Base-by-base conservation (phyloP, 2,797 vertebrate species). In the Halcyon smyrnensis region DNA sequence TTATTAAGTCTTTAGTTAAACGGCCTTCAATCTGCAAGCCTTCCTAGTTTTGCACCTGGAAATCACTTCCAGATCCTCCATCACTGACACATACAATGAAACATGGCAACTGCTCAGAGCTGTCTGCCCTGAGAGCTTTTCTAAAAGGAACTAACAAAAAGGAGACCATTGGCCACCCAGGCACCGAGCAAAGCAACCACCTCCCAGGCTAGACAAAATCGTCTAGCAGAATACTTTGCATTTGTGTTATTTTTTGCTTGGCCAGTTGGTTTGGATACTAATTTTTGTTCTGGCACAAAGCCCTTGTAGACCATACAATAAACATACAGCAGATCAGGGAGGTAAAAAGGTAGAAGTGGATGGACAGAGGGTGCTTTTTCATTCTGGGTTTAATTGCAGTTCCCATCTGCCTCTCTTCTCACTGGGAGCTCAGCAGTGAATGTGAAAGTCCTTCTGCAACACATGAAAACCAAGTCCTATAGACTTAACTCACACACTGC, bases 31-130 rank as follows among this genome's bases (percentile, higher is more conserved):
- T n/a, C 28, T 77, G 50, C 30, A 94, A 77, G 15, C 9, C 14
- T 76, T 91, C 25, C 41, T 28, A 64, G 23, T 65, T 53, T n/a
- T 4, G 6, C 11, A 12, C 36, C 21, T 56, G 48, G 69, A 83
- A 94, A 86, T 75, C 46, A 8, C 34, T 95, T 93, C 53, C 50
- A 71, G 19, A 30, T 84, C 45, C 43, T 87, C 67, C 77, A 34
- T 63, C 39, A 41, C 51, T 57, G 25, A 37, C 0, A 1, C n/a
- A 6, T 23, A 32, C 63, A 21, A 34, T 28, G 16, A 79, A 89
- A 15, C 6, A 36, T 2, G 13, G 32, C 48, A 91, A 24, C 41
- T 39, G 18, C 56, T 86, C 53, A 15, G 3, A 53, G 6, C 15
- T 28, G 5, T 63, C n/a, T 56, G 28, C 28, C 41, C 41, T 50